phyloP scores from a whole-genome alignment of 2,888 invertebrate genomes.

The Aphodius granarius region DNA sequence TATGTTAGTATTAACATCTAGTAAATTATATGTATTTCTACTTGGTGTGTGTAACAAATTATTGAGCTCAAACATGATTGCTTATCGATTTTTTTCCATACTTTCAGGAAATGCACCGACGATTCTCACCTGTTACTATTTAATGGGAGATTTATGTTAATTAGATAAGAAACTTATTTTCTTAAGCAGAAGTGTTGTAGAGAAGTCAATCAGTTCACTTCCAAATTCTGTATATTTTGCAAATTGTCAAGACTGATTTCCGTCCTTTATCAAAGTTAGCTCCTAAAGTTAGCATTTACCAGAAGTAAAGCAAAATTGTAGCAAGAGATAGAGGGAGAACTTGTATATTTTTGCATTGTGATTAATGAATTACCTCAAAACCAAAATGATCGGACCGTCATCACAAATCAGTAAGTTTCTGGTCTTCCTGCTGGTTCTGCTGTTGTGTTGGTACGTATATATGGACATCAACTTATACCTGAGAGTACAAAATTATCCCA shows the following conservation, averaged over 20 bases:
- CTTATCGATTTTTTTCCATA: conserved; percentile 22
- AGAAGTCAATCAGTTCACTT: conserved; percentile 12
- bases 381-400: conserved; percentile 70
- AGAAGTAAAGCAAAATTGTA: not conserved
- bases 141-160: conserved; percentile 15
- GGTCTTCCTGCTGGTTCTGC: conserved; percentile 59
- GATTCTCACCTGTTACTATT: conserved; percentile 21
- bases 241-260: conserved; percentile 26
- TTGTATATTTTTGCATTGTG: conserved; percentile 15
- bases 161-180: conserved; percentile 26
- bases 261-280: conserved; percentile 19
- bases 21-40: not conserved
- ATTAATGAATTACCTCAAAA: conserved; percentile 19
- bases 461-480: conserved; percentile 76
- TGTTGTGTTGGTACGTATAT: conserved; percentile 66
- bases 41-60: not conserved
- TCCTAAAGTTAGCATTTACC: not conserved
- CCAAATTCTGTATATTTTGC: conserved; percentile 16
- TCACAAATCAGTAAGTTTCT: conserved; percentile 73
- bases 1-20: not conserved
- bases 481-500: conserved; percentile 69
- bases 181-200: conserved; percentile 18
- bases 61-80: conserved; percentile 26
- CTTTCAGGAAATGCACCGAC: conserved; percentile 24
- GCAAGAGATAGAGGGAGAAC: not conserved